Conservation (phyloP, 2,888 invertebrate genomes). For the Eurois occulta region DNA sequence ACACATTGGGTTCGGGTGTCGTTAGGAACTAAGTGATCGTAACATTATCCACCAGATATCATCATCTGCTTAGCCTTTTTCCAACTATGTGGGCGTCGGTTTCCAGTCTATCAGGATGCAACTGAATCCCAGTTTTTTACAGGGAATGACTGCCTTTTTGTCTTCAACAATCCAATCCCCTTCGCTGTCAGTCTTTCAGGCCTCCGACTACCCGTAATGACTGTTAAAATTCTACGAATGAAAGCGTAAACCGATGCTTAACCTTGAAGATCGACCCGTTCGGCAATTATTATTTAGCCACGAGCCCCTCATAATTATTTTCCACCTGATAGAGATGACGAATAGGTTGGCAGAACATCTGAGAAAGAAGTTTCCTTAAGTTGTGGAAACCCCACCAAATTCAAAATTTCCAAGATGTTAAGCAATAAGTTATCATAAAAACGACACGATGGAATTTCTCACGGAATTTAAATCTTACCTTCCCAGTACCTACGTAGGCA, state of each 20-base stretch:
- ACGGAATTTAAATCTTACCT: neutral
- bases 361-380: neutral
- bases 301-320: neutral
- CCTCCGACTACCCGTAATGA: neutral
- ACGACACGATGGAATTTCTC: neutral
- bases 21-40: slow-evolving; percentile 26
- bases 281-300: neutral
- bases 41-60: slow-evolving; percentile 6
- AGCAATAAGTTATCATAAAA: neutral
- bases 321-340: neutral
- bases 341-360: neutral
- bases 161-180: neutral
- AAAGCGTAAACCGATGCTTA: neutral
- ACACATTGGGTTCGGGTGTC: slow-evolving; percentile 6
- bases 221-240: neutral
- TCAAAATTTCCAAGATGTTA: neutral
- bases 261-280: neutral
- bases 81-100: neutral
- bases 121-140: neutral
- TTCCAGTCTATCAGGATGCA: neutral
- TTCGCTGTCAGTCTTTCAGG: neutral
- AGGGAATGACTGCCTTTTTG: neutral
- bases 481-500: neutral
- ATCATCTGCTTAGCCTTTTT: neutral
- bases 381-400: neutral